Conservation (phyloP, 2,797 vertebrate species). For the Chrysocyon brachyurus region DNA sequence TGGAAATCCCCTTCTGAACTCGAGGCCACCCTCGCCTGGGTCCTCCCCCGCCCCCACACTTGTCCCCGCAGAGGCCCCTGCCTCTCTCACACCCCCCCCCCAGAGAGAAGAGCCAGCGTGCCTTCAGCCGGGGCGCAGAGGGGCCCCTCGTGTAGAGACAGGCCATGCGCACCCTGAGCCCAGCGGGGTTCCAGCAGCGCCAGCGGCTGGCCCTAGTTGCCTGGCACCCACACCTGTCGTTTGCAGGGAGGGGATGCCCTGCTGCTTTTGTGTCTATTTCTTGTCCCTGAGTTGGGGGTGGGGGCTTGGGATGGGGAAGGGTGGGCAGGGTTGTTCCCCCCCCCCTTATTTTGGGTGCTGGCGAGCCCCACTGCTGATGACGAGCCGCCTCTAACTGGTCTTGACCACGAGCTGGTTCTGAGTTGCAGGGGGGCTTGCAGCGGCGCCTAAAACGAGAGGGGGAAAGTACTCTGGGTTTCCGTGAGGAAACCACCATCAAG, state of each 20-base stretch:
- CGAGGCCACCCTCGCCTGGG: background rate
- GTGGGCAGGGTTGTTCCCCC: constrained; percentile 66
- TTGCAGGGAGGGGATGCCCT: background rate
- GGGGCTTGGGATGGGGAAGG: background rate
- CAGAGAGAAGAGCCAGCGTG: background rate
- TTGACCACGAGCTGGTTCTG: constrained; percentile 96
- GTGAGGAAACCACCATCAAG: background rate
- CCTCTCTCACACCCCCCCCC: background rate
- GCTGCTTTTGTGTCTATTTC: constrained; percentile 68
- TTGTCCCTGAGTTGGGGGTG: constrained; percentile 15
- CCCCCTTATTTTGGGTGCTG: constrained; percentile 46
- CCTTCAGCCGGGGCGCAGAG: background rate
- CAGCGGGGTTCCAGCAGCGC: constrained; percentile 63
- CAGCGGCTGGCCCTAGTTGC: constrained; percentile 30
- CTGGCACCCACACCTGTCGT: constrained; percentile 78
- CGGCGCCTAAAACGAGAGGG: constrained; percentile 78
- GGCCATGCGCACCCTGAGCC: background rate
- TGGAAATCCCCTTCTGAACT: background rate
- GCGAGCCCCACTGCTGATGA: constrained; percentile 93
- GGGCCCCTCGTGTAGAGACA: background rate
- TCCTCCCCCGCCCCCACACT: background rate
- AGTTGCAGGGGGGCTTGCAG: constrained; percentile 87
- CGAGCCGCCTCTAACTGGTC: constrained; percentile 98
- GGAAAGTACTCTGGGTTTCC: constrained; percentile 86
- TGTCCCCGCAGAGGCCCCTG: background rate